Conservation (phyloP, 2,113 vertebrate species). For the Eubucco bourcierii region DNA sequence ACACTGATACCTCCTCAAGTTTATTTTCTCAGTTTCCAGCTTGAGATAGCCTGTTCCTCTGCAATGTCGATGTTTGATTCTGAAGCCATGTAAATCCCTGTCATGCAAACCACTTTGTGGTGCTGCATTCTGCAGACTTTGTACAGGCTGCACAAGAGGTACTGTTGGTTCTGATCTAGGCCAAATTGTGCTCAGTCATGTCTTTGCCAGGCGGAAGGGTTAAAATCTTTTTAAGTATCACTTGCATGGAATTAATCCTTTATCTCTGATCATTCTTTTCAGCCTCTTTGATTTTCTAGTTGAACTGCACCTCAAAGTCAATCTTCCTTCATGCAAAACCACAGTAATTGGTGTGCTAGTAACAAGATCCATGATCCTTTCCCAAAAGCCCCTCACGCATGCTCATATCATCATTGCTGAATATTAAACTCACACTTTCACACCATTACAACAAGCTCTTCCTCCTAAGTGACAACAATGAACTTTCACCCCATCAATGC, state of each 20-base stretch:
- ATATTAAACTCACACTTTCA: neutral
- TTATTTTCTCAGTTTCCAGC: neutral
- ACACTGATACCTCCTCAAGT: neutral
- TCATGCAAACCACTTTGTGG: neutral
- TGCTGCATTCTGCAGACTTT: rapidly evolving
- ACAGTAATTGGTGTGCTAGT: neutral
- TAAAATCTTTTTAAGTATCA: neutral
- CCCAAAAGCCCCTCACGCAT: neutral
- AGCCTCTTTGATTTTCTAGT: neutral
- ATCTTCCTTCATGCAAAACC: neutral
- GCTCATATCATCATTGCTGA: neutral
- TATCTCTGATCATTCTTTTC: neutral
- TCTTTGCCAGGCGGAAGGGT: neutral
- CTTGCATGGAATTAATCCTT: neutral
- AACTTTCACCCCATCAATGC: neutral
- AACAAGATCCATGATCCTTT: neutral
- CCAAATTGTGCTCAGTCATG: neutral
- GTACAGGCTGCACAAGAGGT: neutral
- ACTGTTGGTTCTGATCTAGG: neutral
- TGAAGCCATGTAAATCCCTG: rapidly evolving
- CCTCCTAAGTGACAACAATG: neutral
- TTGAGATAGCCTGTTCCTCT: neutral
- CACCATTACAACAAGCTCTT: neutral
- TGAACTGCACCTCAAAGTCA: neutral
- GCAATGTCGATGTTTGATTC: neutral